Percentiles rank a stretch among this genome's conserved stretches.
These are phyloP conservation scores for Hemibagrus guttatus DNA, from an alignment of 2,797 vertebrate genomes.

Conservation along the genomic window DNA sequence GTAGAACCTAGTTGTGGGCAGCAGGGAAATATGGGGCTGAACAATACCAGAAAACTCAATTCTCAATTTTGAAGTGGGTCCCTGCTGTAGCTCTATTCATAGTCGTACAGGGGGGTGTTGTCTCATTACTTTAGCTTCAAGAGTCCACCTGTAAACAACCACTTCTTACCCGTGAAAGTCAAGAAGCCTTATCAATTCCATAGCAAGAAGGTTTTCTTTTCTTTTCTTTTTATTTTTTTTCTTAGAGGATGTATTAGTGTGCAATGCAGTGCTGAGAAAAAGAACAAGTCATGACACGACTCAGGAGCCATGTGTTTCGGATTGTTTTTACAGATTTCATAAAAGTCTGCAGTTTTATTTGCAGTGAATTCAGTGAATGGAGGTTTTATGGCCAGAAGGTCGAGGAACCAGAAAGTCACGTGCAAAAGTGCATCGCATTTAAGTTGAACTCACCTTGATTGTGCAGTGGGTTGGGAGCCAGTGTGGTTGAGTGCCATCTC, in stretches of 20 bases:
- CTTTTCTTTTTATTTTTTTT: background rate
- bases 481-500: constrained; percentile 36
- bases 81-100: constrained; percentile 41
- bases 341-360: constrained; percentile 26
- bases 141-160: constrained; percentile 48
- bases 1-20: constrained; percentile 42
- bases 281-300: background rate
- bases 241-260: constrained; percentile 6
- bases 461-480: constrained; percentile 18
- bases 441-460: constrained; percentile 40
- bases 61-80: constrained; percentile 39
- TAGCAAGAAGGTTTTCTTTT: background rate
- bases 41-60: constrained; percentile 45
- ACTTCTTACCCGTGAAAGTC: constrained; percentile 31
- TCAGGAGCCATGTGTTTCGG: constrained; percentile 17
- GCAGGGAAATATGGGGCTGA: constrained; percentile 36
- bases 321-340: constrained; percentile 17
- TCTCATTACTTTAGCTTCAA: constrained; percentile 52
- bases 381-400: constrained; percentile 21
- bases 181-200: constrained; percentile 50
- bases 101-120: constrained; percentile 19
- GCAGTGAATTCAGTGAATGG: constrained; percentile 6
- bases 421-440: constrained; percentile 14
- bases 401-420: background rate
- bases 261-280: constrained; percentile 1